Evolutionary conservation across 2,797 vertebrate species (phyloP).

Genomic region (Artibeus lituratus): DNA sequence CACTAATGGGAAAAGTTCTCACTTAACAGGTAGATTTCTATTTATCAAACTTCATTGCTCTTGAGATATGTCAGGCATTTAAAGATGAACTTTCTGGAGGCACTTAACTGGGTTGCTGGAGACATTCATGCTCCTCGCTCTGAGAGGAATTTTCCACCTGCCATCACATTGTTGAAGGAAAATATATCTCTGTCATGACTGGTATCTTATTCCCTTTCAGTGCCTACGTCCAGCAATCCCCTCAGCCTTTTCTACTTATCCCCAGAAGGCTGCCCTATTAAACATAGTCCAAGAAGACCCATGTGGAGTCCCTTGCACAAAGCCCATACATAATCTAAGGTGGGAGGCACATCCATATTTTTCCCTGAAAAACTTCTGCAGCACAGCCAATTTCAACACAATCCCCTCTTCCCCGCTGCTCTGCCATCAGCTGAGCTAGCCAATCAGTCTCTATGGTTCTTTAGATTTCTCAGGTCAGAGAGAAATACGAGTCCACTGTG

Average conservation of each 20-base stretch:
- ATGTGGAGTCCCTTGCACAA: not conserved
- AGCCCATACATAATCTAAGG: not conserved
- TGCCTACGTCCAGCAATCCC: not conserved
- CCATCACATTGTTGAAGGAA: not conserved
- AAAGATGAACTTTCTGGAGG: not conserved
- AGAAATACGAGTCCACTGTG: not conserved
- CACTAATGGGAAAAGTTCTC: too few relatives aligned
- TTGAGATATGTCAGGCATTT: not conserved
- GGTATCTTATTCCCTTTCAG: not conserved
- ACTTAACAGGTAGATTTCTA: not conserved
- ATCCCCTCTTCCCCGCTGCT: not conserved
- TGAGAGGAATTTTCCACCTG: not conserved
- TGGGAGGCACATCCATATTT: not conserved
- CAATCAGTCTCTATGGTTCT: not conserved
- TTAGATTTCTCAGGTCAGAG: not conserved
- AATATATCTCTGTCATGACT: not conserved
- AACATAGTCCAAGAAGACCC: not conserved
- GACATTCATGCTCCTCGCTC: not conserved
- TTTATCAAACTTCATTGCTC: not conserved
- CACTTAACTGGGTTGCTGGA: not conserved
- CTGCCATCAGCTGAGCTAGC: not conserved
- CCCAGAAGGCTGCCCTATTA: not conserved
- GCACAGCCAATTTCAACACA: not conserved
- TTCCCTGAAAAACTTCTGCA: not conserved
- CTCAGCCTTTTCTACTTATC: not conserved